These are phyloP conservation scores for Tiliacea aurago DNA, from an alignment of 2,888 invertebrate genomes.

Conservation along the genomic window DNA sequence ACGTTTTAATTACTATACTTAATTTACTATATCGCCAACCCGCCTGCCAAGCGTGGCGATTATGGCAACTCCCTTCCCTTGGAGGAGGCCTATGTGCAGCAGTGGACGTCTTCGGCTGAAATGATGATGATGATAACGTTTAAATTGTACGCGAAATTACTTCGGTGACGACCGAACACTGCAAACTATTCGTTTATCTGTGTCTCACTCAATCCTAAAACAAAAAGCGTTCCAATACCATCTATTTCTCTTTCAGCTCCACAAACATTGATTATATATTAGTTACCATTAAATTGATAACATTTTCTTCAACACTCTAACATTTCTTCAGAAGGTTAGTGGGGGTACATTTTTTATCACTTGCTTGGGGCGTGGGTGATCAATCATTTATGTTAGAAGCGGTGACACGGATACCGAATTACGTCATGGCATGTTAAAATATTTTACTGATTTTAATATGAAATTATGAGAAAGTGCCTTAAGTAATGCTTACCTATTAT, in stretches of 20 bases:
- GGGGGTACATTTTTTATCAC: constrained; percentile 59
- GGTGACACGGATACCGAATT: constrained; percentile 35
- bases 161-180: no score
- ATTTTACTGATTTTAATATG: constrained; percentile 45
- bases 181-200: no score
- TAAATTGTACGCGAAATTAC: no score
- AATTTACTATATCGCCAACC: no score
- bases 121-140: no score
- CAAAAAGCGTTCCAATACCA: neutral
- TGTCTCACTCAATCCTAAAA: neutral
- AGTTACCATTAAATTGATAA: constrained; percentile 43
- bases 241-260: constrained; percentile 4
- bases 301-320: constrained; percentile 39
- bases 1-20: no score
- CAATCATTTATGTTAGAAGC: constrained; percentile 56
- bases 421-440: constrained; percentile 21
- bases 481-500: neutral
- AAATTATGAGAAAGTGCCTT: constrained; percentile 4
- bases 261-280: constrained; percentile 34
- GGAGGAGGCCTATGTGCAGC: no score
- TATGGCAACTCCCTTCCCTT: no score
- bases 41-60: no score
- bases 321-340: constrained; percentile 28
- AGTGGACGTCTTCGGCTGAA: no score
- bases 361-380: constrained; percentile 45